phyloP scores from a whole-genome alignment of 1,140 invertebrate genomes.

The Dendrolimus kikuchii region DNA sequence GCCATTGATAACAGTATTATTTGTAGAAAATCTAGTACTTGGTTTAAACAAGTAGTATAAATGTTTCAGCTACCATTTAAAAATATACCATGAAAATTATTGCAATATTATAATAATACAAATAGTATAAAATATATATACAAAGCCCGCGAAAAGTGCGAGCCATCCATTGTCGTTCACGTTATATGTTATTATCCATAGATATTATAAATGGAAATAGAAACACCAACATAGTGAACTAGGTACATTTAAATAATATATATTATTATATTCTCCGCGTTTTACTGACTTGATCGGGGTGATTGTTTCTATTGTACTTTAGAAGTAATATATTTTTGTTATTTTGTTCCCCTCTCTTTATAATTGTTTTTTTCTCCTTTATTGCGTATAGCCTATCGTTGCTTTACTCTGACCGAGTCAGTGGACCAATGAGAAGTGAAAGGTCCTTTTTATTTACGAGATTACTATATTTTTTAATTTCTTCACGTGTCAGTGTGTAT shows the following conservation, averaged over 20 bases:
- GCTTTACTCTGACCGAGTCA: conserved; percentile 29
- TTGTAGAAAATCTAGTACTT: conserved; percentile 65
- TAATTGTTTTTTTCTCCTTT: conserved; percentile 50
- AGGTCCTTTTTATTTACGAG: conserved; percentile 36
- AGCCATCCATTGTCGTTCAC: conserved; percentile 34
- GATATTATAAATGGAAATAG: conserved; percentile 62
- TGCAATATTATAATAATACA: conserved; percentile 45
- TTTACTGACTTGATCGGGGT: conserved; percentile 26
- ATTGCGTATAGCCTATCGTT: conserved; percentile 35
- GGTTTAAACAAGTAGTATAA: conserved; percentile 57
- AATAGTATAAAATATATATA: conserved; percentile 44
- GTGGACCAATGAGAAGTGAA: conserved; percentile 15
- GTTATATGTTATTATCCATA: conserved; percentile 40
- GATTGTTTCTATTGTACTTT: conserved; percentile 33
- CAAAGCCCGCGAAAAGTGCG: conserved; percentile 28
- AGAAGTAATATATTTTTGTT: conserved; percentile 65
- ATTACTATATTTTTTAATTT: conserved; percentile 10
- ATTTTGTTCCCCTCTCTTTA: conserved; percentile 51
- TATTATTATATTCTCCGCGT: conserved; percentile 36
- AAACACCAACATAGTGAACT: conserved; percentile 67
- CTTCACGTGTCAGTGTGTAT: neutral
- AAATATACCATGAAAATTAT: conserved; percentile 37
- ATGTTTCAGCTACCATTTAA: conserved; percentile 54
- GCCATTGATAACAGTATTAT: conserved; percentile 72
- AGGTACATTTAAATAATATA: conserved; percentile 59